These are phyloP conservation scores for Aculops lycopersici DNA, from an alignment of 1,140 invertebrate genomes.

Conservation along the genomic window DNA sequence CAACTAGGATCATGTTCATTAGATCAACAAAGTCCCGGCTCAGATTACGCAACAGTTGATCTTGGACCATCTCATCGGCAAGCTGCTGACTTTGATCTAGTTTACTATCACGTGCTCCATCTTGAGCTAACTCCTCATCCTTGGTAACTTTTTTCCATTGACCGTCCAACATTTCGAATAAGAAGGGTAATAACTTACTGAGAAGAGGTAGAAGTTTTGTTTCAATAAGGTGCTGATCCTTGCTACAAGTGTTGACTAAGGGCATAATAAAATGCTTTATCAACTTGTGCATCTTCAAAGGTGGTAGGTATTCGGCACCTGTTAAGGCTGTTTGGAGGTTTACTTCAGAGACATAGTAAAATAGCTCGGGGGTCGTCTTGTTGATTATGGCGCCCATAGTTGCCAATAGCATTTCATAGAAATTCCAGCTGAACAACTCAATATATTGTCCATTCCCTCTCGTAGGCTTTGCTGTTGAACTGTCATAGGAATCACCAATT, in stretches of 20 bases:
- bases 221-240: neutral
- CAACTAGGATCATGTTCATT: neutral
- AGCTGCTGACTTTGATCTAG: neutral
- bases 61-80: constrained; percentile 1
- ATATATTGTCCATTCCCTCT: neutral
- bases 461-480: neutral
- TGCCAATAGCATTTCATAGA: neutral
- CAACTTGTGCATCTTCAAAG: neutral
- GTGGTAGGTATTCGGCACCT: neutral
- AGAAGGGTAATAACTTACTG: neutral
- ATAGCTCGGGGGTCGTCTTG: neutral
- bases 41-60: constrained; percentile 1
- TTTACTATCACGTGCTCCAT: neutral
- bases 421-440: neutral
- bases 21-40: constrained; percentile 2
- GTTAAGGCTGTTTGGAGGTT: neutral
- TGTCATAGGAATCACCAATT: neutral
- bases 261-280: neutral
- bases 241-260: neutral
- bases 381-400: neutral
- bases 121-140: neutral
- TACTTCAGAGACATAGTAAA: neutral
- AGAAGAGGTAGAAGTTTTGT: constrained; percentile 1
- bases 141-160: constrained; percentile 2
- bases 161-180: neutral